phyloP scores from a whole-genome alignment of 2,888 invertebrate species.

The Sycophila texana region DNA sequence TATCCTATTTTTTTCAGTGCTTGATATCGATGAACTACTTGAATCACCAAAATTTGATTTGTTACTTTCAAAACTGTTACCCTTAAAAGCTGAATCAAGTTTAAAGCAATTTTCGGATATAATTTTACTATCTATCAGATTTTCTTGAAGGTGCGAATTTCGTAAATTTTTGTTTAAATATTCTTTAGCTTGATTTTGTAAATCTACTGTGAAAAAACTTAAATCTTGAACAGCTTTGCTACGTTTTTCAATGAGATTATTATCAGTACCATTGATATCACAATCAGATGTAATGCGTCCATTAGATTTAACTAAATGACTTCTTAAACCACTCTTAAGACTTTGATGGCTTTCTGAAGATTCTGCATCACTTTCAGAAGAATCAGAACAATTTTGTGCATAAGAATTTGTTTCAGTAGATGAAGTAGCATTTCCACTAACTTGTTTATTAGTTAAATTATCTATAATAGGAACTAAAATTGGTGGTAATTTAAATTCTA shows the following conservation, averaged over 20 bases:
- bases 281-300: slow-evolving; percentile 48
- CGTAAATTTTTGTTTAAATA: slow-evolving; percentile 46
- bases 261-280: slow-evolving; percentile 44
- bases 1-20: slow-evolving; percentile 64
- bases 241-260: slow-evolving; percentile 1
- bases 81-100: slow-evolving; percentile 61
- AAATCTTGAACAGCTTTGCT: slow-evolving; percentile 77
- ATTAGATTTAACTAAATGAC: slow-evolving; percentile 62
- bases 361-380: slow-evolving; percentile 68
- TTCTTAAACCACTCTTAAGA: slow-evolving; percentile 65
- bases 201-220: slow-evolving; percentile 18
- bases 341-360: slow-evolving; percentile 69
- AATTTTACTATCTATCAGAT: slow-evolving; percentile 40
- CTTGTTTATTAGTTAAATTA: slow-evolving; percentile 75
- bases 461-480: slow-evolving; percentile 84
- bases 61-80: slow-evolving; percentile 68
- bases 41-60: slow-evolving; percentile 69
- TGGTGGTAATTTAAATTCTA: slow-evolving; percentile 80
- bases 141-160: slow-evolving; percentile 17
- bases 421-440: slow-evolving; percentile 56
- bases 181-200: slow-evolving; percentile 11
- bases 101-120: background rate
- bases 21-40: slow-evolving; percentile 65
- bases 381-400: slow-evolving; percentile 23
- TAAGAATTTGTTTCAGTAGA: slow-evolving; percentile 8